phyloP scores from a whole-genome alignment of 2,797 vertebrate species.

The Masticophis lateralis region DNA sequence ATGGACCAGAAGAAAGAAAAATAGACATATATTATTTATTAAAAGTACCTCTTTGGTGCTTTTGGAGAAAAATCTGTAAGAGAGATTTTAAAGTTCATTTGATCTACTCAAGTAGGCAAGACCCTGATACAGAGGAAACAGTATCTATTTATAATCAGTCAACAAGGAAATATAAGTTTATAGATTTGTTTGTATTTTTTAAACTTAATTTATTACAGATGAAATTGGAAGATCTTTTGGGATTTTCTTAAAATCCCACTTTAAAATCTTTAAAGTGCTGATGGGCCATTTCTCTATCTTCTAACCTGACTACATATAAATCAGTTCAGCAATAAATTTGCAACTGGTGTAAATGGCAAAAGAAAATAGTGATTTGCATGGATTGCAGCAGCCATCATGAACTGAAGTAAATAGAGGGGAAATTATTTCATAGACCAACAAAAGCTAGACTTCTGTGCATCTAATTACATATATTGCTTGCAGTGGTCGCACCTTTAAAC shows the following conservation, averaged over 20 bases:
- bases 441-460: slow-evolving; percentile 37
- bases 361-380: background rate
- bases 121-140: background rate
- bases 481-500: background rate
- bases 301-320: background rate
- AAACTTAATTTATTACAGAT: background rate
- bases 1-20: slow-evolving; percentile 12
- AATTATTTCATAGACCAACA: slow-evolving; percentile 26
- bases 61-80: background rate
- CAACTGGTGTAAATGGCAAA: background rate
- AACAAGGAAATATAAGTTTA: background rate
- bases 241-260: background rate
- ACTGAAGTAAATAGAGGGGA: slow-evolving; percentile 29
- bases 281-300: background rate
- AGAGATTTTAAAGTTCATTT: background rate
- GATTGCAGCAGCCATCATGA: slow-evolving; percentile 4
- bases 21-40: background rate
- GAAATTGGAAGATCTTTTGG: background rate
- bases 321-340: background rate
- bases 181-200: background rate
- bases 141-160: background rate
- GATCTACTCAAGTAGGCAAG: background rate
- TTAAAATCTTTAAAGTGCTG: background rate
- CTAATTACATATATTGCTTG: slow-evolving; percentile 20
- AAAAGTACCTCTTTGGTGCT: background rate